A percentile compares a stretch with the other conserved stretches of the same genome.
Conservation (phyloP, 2,113 vertebrate species). For the Dicaeum eximium region DNA sequence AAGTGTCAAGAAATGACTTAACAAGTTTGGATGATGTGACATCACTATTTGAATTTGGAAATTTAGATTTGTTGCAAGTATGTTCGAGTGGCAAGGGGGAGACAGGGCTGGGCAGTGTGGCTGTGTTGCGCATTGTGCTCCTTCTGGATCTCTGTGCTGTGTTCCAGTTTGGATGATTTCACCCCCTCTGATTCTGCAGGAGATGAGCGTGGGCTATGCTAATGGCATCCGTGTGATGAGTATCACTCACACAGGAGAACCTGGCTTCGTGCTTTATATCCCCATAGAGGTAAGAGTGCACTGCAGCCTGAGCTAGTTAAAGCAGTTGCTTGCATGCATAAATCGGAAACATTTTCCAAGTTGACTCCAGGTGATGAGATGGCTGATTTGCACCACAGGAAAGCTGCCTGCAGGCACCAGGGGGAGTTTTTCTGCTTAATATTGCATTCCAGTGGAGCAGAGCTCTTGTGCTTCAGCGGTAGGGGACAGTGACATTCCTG, state of each 20-base stretch:
- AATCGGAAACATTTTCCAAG: background rate
- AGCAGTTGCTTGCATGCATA: background rate
- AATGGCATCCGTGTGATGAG: conserved; percentile 99
- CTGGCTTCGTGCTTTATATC: conserved; percentile 97
- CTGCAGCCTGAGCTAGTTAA: background rate
- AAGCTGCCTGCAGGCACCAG: background rate
- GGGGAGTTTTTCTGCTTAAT: background rate
- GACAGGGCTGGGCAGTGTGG: background rate
- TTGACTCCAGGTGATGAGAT: background rate
- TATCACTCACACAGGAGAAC: conserved; percentile 98
- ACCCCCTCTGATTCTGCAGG: conserved; percentile 73
- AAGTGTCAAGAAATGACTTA: background rate
- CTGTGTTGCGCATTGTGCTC: background rate
- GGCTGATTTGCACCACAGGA: background rate
- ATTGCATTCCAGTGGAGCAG: background rate
- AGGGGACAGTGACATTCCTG: background rate
- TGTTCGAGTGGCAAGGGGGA: fast-evolving
- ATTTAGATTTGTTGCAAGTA: background rate
- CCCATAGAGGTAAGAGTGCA: conserved; percentile 88
- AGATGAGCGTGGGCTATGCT: conserved; percentile 98
- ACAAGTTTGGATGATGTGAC: background rate
- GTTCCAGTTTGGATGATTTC: background rate
- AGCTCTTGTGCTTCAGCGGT: background rate
- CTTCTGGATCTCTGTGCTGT: background rate
- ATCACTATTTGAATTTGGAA: background rate